Conservation (phyloP, 2,888 invertebrate species). For the Harpalus rufipes region DNA sequence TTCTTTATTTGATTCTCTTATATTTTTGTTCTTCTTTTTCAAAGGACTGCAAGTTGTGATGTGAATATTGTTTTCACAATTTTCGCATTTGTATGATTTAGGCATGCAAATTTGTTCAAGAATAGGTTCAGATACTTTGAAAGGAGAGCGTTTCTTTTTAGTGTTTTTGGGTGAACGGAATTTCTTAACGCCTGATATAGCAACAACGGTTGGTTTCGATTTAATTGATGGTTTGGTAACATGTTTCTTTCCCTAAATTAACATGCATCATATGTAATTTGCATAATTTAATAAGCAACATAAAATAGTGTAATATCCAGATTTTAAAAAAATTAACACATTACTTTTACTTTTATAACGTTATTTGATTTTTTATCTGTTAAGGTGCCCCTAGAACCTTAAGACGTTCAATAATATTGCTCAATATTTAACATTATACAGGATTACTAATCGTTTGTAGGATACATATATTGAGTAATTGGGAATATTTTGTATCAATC, state of each 20-base stretch:
- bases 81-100: conserved; percentile 24
- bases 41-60: conserved; percentile 35
- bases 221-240: not conserved
- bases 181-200: conserved; percentile 34
- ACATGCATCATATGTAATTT: not conserved
- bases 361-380: too few relatives aligned
- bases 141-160: conserved; percentile 57
- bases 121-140: conserved; percentile 19
- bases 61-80: conserved; percentile 34
- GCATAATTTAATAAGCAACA: not conserved
- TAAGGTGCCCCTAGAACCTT: too few relatives aligned
- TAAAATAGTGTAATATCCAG: not conserved
- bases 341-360: too few relatives aligned
- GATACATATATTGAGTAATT: too few relatives aligned
- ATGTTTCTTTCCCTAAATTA: conserved; percentile 52
- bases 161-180: conserved; percentile 48
- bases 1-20: conserved; percentile 50
- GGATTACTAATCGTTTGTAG: too few relatives aligned
- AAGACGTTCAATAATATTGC: too few relatives aligned
- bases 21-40: conserved; percentile 17
- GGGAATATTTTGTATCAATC: too few relatives aligned
- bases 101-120: not conserved
- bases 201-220: conserved; percentile 49
- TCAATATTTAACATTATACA: too few relatives aligned
- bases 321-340: too few relatives aligned